Conservation (phyloP, 2,888 invertebrate genomes). For the Rhimphoctona megacephalus region DNA sequence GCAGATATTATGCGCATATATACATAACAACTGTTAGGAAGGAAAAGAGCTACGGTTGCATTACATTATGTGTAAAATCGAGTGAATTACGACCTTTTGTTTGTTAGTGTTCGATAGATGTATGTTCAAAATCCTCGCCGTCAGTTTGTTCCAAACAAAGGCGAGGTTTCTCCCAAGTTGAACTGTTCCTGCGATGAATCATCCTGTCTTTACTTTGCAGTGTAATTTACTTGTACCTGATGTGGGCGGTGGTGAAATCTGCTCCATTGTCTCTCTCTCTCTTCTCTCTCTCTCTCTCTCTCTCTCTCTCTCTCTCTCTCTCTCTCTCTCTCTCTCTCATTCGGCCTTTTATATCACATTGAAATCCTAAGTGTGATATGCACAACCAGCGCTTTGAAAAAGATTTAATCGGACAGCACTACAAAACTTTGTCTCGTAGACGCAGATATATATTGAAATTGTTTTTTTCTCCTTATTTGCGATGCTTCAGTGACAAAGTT, state of each 20-base stretch:
- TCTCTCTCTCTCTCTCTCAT: neutral
- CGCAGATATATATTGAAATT: neutral
- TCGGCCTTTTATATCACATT: constrained; percentile 43
- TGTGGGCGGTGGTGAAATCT: constrained; percentile 58
- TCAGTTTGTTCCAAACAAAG: constrained; percentile 57
- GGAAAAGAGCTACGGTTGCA: neutral
- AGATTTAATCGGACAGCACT: constrained; percentile 28
- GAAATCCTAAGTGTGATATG: constrained; percentile 43
- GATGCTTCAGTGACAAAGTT: constrained; percentile 28
- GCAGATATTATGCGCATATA: constrained; percentile 18
- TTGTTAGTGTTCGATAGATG: constrained; percentile 13
- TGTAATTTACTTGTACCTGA: constrained; percentile 63
- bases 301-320: constrained; percentile 8
- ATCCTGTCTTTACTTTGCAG: constrained; percentile 58
- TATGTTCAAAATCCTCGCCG: constrained; percentile 17
- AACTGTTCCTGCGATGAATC: constrained; percentile 59
- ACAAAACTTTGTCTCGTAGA: constrained; percentile 44
- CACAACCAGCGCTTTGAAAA: constrained; percentile 29
- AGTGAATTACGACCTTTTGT: constrained; percentile 11
- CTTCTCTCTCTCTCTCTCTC: neutral
- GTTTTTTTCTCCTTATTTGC: constrained; percentile 7
- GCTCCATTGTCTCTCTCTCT: constrained; percentile 6
- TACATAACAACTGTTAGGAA: neutral
- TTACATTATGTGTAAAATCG: constrained; percentile 5
- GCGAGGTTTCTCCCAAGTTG: constrained; percentile 49